A percentile compares a stretch with the other conserved stretches of the same genome.
phyloP scores from a whole-genome alignment of 2,888 invertebrate species.

The Luffia ferchaultella region DNA sequence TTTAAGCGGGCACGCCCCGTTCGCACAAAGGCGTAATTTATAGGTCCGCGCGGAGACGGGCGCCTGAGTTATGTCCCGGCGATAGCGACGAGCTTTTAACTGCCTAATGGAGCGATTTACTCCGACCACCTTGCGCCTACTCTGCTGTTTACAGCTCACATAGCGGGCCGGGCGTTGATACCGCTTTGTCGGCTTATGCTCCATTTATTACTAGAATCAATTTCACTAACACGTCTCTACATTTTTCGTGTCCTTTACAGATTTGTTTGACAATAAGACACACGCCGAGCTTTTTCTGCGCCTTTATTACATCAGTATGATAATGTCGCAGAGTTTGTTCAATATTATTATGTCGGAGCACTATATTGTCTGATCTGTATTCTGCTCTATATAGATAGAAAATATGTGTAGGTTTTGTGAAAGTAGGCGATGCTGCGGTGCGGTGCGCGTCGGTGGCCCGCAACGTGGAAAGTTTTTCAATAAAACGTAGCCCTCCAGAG shows the following conservation, averaged over 20 bases:
- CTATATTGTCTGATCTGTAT: too few species aligned
- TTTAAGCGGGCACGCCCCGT: constrained; percentile 59
- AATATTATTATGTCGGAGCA: too few species aligned
- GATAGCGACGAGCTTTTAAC: constrained; percentile 67
- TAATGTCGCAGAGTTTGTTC: too few species aligned
- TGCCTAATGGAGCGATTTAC: constrained; percentile 65
- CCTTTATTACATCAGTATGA: too few species aligned
- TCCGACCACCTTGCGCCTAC: constrained; percentile 53
- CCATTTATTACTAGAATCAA: background rate
- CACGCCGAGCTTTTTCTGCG: too few species aligned
- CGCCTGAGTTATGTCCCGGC: constrained; percentile 59
- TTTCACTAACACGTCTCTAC: background rate
- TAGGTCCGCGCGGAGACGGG: constrained; percentile 61
- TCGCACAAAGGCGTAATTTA: constrained; percentile 64
- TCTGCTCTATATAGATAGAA: too few species aligned
- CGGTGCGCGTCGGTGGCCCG: constrained; percentile 28
- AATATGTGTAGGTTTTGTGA: too few species aligned
- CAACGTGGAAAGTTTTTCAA: constrained; percentile 54
- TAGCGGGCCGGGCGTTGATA: background rate
- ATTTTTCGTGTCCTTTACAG: background rate
- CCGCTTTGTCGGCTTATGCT: background rate
- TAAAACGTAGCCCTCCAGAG: constrained; percentile 55
- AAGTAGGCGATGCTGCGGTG: constrained; percentile 5
- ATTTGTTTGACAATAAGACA: background rate
- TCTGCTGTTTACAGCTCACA: constrained; percentile 20